These are phyloP conservation scores for Rhysida immarginata DNA, from an alignment of 1,140 invertebrate genomes.

Conservation along the genomic window DNA sequence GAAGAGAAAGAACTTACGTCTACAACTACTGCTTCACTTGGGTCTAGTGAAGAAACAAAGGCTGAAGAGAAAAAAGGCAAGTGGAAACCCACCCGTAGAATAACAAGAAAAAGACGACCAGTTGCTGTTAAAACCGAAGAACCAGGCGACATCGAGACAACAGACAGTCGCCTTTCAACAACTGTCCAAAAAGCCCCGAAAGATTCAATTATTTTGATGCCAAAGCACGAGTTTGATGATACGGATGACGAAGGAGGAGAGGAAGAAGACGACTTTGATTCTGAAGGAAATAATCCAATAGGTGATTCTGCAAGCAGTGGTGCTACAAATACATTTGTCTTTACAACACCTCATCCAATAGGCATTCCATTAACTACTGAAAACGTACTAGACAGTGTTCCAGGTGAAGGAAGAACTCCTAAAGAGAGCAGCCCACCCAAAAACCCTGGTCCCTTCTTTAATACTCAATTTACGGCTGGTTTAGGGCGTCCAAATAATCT, in stretches of 20 bases:
- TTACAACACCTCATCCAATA: no score
- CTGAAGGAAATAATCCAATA: no score
- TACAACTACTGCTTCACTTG: no score
- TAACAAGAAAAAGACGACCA: neutral
- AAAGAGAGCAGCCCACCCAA: neutral
- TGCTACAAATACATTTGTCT: neutral
- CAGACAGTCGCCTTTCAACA: neutral
- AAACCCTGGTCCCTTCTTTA: neutral
- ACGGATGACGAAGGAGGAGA: neutral
- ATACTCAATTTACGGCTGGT: neutral
- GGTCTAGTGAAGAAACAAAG: neutral
- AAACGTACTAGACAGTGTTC: neutral
- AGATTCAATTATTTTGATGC: neutral
- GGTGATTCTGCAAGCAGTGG: neutral
- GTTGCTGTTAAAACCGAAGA: neutral
- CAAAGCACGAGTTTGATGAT: no score
- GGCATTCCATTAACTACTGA: neutral
- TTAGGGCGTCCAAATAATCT: neutral
- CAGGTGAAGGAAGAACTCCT: neutral
- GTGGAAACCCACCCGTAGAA: neutral
- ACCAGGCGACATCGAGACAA: neutral
- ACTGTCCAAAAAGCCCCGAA: neutral
- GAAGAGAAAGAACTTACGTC: no score
- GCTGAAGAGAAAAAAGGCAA: neutral
- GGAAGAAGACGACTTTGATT: no score